Evolutionary conservation across 2,113 vertebrate species (phyloP), one percentile per base, ranked within the genome.

Genomic region (Mixornis gularis): DNA sequence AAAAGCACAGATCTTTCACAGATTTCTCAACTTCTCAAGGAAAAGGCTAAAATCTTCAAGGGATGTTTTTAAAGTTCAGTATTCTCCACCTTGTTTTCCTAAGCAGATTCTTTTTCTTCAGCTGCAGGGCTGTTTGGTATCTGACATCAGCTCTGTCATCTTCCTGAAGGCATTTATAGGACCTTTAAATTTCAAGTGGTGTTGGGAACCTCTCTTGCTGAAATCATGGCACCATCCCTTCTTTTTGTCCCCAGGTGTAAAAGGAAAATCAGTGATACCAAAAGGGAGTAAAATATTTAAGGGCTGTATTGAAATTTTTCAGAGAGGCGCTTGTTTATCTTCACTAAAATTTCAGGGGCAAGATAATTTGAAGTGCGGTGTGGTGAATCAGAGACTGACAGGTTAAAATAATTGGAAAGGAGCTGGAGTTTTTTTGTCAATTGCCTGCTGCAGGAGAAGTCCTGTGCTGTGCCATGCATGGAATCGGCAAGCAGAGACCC

Each of bases 321-420:
- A 76, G 36, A 43, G 16, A 76, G 27, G 2, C 79, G 5, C 29
- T 74, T 85, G 22, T 65, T 93, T 81, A 81, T 90, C 58, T 84
- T 87, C 38, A 65, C 29, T 65, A 77, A 65, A 84, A 81, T 58
- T 79, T 79, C 62, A 85, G 30, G 80, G 16, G 11, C 13, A 29
- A 72, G 12, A 16, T n/a, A 82, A 82, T 59, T 65, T 11, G 1
- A 72, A 95, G 52, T 43, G 62, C 0, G 0, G 13, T 8, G 17
- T 48, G 38, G 62, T 82, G 70, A 92, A 89, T 80, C 52, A 70
- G 63, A 80, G 52, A 56, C 48, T 53, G 56, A 68, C 78, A 91
- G 60, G 22, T 65, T 74, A 89, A 70, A 83, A 79, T 93, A 92
- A 95, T 63, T 69, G 81, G 71, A 87, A 91, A 81, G 18, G 40